Percentiles rank a stretch among this genome's conserved stretches.
Conservation (phyloP, 2,888 invertebrate genomes). For the Pachymerium ferrugineum region DNA sequence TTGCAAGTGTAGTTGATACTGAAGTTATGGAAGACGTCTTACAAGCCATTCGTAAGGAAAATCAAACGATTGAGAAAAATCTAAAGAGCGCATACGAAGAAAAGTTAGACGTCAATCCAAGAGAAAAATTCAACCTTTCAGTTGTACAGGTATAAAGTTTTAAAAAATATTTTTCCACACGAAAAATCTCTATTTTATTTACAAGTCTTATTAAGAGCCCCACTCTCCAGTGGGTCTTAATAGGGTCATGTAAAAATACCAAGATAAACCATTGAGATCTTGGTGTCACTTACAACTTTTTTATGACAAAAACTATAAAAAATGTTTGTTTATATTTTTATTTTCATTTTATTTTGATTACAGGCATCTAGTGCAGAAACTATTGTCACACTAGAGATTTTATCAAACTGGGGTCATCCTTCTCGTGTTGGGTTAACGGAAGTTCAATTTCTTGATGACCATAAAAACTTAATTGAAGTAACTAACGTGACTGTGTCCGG, state of each 20-base stretch:
- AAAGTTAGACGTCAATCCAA: too few species aligned
- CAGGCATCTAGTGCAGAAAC: not conserved
- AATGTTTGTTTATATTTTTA: not conserved
- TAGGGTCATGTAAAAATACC: too few species aligned
- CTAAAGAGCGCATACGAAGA: not conserved
- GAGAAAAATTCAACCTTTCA: too few species aligned
- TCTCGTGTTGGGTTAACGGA: not conserved
- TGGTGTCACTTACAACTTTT: too few species aligned
- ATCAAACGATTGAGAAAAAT: not conserved
- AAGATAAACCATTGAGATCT: too few species aligned
- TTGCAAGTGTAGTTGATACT: not conserved
- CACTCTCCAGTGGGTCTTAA: too few species aligned
- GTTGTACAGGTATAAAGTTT: too few species aligned
- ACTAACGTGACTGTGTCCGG: not conserved
- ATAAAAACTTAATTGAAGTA: not conserved
- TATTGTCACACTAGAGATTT: not conserved
- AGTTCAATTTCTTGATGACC: constrained; percentile 23
- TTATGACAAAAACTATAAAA: too few species aligned
- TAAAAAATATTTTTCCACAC: too few species aligned
- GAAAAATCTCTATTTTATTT: too few species aligned
- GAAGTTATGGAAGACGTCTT: not conserved
- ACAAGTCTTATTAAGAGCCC: too few species aligned
- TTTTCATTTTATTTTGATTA: not conserved
- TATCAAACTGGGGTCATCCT: constrained; percentile 27
- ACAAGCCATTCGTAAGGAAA: not conserved